phyloP scores from a whole-genome alignment of 2,797 vertebrate species.

The Heterohyrax brucei region DNA sequence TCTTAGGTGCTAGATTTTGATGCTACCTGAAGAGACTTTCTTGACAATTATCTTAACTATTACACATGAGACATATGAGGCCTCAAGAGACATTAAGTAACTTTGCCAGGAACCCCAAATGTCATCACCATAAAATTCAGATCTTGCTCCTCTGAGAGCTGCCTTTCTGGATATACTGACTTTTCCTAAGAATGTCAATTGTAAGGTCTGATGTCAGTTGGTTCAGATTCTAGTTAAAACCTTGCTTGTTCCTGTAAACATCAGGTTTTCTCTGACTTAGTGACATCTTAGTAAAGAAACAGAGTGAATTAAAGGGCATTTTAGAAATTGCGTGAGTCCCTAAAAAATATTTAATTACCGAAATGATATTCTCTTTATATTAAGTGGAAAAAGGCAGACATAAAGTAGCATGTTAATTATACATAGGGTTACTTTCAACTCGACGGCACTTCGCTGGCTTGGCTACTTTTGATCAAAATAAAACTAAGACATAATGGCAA shows the following conservation, averaged over 20 bases:
- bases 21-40: slow-evolving; percentile 24
- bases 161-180: background rate
- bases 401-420: background rate
- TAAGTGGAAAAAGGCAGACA: background rate
- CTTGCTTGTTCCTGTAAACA: background rate
- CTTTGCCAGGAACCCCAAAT: background rate
- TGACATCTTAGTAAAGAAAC: slow-evolving; percentile 37
- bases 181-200: slow-evolving; percentile 11
- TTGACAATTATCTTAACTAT: slow-evolving; percentile 29
- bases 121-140: background rate
- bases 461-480: slow-evolving; percentile 34
- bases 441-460: no score
- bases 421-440: background rate
- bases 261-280: slow-evolving; percentile 47
- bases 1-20: slow-evolving; percentile 21
- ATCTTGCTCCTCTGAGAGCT: background rate
- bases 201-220: slow-evolving; percentile 4
- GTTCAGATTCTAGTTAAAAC: background rate
- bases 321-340: slow-evolving; percentile 9
- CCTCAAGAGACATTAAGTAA: background rate
- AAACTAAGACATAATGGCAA: slow-evolving; percentile 10
- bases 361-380: background rate
- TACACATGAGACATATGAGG: background rate
- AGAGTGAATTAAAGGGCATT: background rate
- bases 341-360: background rate